phyloP scores from a whole-genome alignment of 2,888 invertebrate species.

The Drosophila anceps region DNA sequence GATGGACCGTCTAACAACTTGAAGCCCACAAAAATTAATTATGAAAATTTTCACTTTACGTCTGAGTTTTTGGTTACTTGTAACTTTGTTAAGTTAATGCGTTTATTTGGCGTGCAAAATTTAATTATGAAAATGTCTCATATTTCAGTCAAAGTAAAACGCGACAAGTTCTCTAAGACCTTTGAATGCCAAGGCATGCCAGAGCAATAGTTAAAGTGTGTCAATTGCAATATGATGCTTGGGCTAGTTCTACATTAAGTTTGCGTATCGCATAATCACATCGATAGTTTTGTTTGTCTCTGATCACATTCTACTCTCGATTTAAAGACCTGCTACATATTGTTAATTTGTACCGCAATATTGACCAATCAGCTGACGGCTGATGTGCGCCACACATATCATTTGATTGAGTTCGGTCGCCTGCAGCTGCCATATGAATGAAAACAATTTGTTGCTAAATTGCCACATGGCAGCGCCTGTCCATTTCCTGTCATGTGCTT shows the following conservation, averaged over 20 bases:
- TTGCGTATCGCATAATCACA: too few relatives aligned
- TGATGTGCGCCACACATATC: slow-evolving; percentile 35
- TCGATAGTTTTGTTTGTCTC: background rate
- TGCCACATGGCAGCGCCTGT: slow-evolving; percentile 63
- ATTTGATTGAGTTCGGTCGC: slow-evolving; percentile 51
- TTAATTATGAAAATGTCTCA: slow-evolving; percentile 71
- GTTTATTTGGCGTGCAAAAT: slow-evolving; percentile 73
- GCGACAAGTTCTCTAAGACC: background rate
- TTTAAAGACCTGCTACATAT: background rate
- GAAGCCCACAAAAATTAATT: slow-evolving; percentile 70
- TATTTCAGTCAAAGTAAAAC: slow-evolving; percentile 51
- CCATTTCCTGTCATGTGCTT: slow-evolving; percentile 64
- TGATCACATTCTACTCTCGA: background rate
- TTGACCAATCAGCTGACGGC: slow-evolving; percentile 33
- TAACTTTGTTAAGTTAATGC: slow-evolving; percentile 73
- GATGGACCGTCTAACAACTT: slow-evolving; percentile 37
- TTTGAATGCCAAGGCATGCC: background rate
- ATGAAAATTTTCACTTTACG: slow-evolving; percentile 75
- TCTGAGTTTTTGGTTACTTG: slow-evolving; percentile 59
- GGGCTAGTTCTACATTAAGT: background rate
- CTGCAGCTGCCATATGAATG: slow-evolving; percentile 69
- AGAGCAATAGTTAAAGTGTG: background rate
- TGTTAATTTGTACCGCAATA: slow-evolving; percentile 31
- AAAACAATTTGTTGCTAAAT: slow-evolving; percentile 75
- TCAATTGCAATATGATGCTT: background rate